Evolutionary conservation across 1,140 invertebrate genomes (phyloP), one percentile per base, ranked within the genome.

Genomic region (Eufriesea mexicana): DNA sequence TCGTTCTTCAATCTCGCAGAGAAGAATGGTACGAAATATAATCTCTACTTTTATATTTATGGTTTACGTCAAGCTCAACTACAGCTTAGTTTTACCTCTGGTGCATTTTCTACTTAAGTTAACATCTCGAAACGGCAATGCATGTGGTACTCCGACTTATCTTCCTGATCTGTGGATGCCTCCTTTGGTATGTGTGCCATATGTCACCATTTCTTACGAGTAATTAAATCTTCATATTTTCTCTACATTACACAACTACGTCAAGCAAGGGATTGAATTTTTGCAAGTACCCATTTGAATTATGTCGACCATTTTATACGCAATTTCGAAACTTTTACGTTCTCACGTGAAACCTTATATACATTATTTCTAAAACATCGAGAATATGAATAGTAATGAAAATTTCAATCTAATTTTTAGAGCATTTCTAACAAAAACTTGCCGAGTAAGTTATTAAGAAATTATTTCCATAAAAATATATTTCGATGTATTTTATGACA

Each of bases 171-270:
- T 49, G 23, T 28, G 18, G 23, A 57, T 45, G 12, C 49, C n/a
- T 70, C 35, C 51, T 25, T 57, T 59, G 25, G 20, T 55, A 23
- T 45, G 47, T 59, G 28, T 47, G 16, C 64, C 10, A 25, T 25
- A 47, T 23, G 42, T 18, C 23, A 42, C 54, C n/a, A 35, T 79
- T 71, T n/a, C 25, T 71, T 35, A 49, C 54, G 20, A 79, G 12
- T 12, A 42, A 79, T 59, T 71, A 68, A 35, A 68, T 78, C 51
- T 28, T 20, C 23, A 25, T 59, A 70, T 59, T 59, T 70, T 49
- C 47, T 66, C 16, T 18, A 25, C 20, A 49, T 10, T 20, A 25
- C 18, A 55, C 35, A 20, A 20, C 12, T 0, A 67, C 20, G 8
- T 10, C 12, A 54, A 66, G 20, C n/a, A 35, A 18, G 20, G 25